These are phyloP conservation scores for Hemichromis elongatus DNA, from an alignment of 2,113 vertebrate species.

Conservation along the genomic window DNA sequence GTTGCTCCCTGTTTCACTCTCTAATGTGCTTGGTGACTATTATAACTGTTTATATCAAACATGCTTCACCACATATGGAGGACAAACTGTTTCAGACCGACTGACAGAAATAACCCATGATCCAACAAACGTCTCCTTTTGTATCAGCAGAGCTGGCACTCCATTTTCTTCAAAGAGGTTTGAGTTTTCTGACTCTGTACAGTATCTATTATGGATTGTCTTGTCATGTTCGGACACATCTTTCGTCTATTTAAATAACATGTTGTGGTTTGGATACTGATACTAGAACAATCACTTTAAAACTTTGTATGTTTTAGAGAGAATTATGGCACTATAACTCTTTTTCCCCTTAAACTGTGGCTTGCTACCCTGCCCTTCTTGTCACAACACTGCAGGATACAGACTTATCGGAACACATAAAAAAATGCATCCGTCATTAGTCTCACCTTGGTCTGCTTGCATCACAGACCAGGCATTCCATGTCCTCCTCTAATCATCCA, in stretches of 20 bases:
- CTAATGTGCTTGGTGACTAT: not conserved
- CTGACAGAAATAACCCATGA: not conserved
- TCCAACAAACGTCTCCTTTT: not conserved
- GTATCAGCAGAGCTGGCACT: not conserved
- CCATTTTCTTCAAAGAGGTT: not conserved
- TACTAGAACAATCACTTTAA: not conserved
- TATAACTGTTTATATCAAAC: not conserved
- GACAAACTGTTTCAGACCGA: not conserved
- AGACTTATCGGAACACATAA: conserved; percentile 52
- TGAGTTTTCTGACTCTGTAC: not conserved
- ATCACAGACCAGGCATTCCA: conserved; percentile 90
- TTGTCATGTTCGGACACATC: not conserved
- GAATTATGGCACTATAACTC: not conserved
- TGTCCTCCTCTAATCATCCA: conserved; percentile 90
- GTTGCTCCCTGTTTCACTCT: not conserved
- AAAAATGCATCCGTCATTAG: conserved; percentile 68
- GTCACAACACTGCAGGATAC: conserved; percentile 27
- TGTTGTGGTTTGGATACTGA: not conserved
- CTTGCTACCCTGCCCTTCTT: not conserved
- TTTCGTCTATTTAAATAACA: not conserved
- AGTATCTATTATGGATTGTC: not conserved
- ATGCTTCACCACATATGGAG: not conserved
- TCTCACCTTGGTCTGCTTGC: conserved; percentile 85
- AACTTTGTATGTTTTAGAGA: not conserved
- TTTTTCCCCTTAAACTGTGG: not conserved